These are phyloP conservation scores for Eospalax fontanierii DNA, from an alignment of 2,797 vertebrate genomes.

Conservation along the genomic window DNA sequence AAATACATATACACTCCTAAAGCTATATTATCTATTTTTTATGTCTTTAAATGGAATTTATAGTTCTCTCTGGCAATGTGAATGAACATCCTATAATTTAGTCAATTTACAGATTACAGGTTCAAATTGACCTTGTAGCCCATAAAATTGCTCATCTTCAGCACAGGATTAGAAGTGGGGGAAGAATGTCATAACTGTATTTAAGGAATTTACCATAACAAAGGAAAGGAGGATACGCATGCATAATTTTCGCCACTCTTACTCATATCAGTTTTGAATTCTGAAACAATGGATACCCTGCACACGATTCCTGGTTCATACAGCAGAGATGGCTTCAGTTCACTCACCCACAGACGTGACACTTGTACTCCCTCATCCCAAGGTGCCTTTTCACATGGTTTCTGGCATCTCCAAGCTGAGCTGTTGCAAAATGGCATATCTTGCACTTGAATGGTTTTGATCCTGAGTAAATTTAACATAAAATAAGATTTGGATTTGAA, in stretches of 20 bases:
- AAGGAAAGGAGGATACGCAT: constrained; percentile 91
- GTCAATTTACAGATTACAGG: constrained; percentile 95
- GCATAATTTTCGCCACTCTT: constrained; percentile 91
- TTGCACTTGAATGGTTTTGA: constrained; percentile 99
- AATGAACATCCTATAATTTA: constrained; percentile 95
- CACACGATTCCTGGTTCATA: constrained; percentile 82
- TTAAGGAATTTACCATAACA: constrained; percentile 94
- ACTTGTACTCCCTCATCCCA: constrained; percentile 99
- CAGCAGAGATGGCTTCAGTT: constrained; percentile 83
- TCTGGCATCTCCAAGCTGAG: constrained; percentile 98
- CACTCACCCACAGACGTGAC: constrained; percentile 99
- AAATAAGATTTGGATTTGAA: constrained; percentile 89
- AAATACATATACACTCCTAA: constrained; percentile 85
- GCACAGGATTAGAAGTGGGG: constrained; percentile 91
- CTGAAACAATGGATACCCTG: constrained; percentile 88
- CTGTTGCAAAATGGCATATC: constrained; percentile 99
- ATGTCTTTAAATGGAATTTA: constrained; percentile 92
- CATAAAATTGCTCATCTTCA: constrained; percentile 93
- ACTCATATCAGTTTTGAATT: constrained; percentile 87
- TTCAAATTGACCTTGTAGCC: constrained; percentile 94
- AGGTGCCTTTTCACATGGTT: constrained; percentile 99
- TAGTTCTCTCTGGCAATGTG: constrained; percentile 92
- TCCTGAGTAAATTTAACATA: constrained; percentile 93
- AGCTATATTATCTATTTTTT: constrained; percentile 90
- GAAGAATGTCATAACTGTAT: constrained; percentile 94